Conservation (phyloP, 2,113 vertebrate species). For the cattle (Bos taurus) region DNA sequence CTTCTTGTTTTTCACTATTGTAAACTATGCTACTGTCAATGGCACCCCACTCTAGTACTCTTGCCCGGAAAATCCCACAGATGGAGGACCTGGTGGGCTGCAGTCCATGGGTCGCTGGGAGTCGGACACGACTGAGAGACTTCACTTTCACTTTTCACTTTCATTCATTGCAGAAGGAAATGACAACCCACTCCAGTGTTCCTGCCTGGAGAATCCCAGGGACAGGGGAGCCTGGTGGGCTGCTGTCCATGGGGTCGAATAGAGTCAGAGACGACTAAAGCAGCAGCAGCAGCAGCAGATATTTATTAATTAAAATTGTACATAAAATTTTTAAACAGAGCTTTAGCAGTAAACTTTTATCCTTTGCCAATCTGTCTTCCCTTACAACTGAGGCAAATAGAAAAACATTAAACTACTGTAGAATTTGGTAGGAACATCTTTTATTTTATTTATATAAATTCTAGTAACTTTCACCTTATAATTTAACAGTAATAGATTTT, state of each 20-base stretch:
- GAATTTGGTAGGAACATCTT: neutral
- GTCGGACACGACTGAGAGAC: too few species aligned
- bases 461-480: neutral
- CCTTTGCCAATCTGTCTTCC: neutral
- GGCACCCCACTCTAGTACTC: too few species aligned
- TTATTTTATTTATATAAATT: neutral
- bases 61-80: too few species aligned
- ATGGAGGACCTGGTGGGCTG: too few species aligned
- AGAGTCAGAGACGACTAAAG: too few species aligned
- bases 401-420: neutral
- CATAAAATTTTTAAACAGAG: neutral
- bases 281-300: neutral
- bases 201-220: too few species aligned
- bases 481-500: neutral
- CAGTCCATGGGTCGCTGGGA: too few species aligned
- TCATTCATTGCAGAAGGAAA: too few species aligned
- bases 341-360: neutral
- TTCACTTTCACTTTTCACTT: too few species aligned
- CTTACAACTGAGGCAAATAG: neutral
- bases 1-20: neutral
- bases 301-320: neutral
- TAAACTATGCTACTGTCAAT: neutral
- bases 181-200: too few species aligned
- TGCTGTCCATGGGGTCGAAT: too few species aligned
- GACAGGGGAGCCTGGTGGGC: too few species aligned